Percentiles rank a stretch among this genome's conserved stretches.
These are phyloP conservation scores for Acrossocheilus wenchowensis DNA, from an alignment of 2,797 vertebrate genomes.

Conservation along the genomic window DNA sequence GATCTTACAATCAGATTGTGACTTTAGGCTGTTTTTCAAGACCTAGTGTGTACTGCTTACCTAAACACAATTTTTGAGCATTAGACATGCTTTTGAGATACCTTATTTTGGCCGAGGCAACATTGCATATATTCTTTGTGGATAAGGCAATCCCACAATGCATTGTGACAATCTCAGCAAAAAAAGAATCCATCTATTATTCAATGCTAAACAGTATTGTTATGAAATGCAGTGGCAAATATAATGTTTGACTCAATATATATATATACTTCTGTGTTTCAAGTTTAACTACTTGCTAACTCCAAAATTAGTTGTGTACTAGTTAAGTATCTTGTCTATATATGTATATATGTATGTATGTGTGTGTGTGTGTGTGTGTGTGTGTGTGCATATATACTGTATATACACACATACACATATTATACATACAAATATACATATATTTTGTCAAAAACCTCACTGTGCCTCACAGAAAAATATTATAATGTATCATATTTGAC, in stretches of 20 bases:
- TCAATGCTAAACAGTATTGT: background rate
- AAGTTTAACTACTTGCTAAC: background rate
- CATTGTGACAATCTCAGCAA: background rate
- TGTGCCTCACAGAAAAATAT: background rate
- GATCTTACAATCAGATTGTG: conserved; percentile 19
- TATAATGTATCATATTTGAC: background rate
- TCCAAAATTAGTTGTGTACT: background rate
- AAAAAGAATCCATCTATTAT: background rate
- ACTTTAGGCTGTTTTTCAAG: conserved; percentile 10
- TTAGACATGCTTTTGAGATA: conserved; percentile 9
- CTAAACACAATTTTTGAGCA: conserved; percentile 17
- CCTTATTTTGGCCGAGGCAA: background rate
- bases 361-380: too few species aligned
- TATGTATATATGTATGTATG: too few species aligned
- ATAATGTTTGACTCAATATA: background rate
- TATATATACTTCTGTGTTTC: background rate
- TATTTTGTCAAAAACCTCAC: background rate
- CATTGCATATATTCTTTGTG: background rate
- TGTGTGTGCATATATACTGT: too few species aligned
- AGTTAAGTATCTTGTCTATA: background rate
- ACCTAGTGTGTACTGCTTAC: background rate
- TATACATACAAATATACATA: too few species aligned
- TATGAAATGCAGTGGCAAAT: background rate
- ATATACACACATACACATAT: too few species aligned
- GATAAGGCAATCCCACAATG: background rate